A percentile compares a stretch with the other conserved stretches of the same genome.
Conservation (phyloP, 2,888 invertebrate genomes). For the Sinelater perroti region DNA sequence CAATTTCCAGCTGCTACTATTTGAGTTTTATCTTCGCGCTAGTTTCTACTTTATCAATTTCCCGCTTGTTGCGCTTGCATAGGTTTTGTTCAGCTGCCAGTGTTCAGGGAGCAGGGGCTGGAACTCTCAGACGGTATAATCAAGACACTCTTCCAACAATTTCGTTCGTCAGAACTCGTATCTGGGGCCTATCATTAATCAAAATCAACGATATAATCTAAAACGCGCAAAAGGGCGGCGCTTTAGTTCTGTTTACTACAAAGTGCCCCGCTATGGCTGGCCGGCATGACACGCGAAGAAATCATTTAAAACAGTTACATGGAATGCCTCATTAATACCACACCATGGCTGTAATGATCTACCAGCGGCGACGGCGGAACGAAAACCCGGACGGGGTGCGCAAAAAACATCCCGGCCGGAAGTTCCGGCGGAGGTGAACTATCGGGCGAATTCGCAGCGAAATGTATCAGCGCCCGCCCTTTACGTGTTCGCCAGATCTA, state of each 20-base stretch:
- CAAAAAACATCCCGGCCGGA: slow-evolving; percentile 29
- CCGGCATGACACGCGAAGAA: slow-evolving; percentile 25
- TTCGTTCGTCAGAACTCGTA: too few relatives aligned
- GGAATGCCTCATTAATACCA: slow-evolving; percentile 27
- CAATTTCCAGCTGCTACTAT: slow-evolving; percentile 21
- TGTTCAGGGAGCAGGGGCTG: too few relatives aligned
- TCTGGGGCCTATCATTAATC: slow-evolving; percentile 14
- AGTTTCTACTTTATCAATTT: slow-evolving; percentile 20
- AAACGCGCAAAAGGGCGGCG: slow-evolving; percentile 18
- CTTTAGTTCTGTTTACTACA: slow-evolving; percentile 23
- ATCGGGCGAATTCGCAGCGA: slow-evolving; percentile 35
- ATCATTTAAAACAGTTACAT: slow-evolving; percentile 32
- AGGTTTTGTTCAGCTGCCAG: slow-evolving; percentile 15
- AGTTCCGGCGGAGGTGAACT: slow-evolving; percentile 31
- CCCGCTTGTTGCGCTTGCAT: slow-evolving; percentile 19
- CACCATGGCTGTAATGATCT: slow-evolving; percentile 29
- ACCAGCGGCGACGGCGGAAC: slow-evolving; percentile 2
- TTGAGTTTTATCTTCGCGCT: slow-evolving; percentile 16
- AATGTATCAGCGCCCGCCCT: slow-evolving; percentile 42
- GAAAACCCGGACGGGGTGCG: slow-evolving; percentile 3
- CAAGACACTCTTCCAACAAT: too few relatives aligned
- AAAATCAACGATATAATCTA: slow-evolving; percentile 25
- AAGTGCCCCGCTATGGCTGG: slow-evolving; percentile 17
- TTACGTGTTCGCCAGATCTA: slow-evolving; percentile 43
- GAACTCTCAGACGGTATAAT: too few relatives aligned